Percentiles rank a stretch among this genome's conserved stretches.
These are phyloP conservation scores for Neosilurus hyrtlii DNA, from an alignment of 2,797 vertebrate genomes.

Conservation along the genomic window DNA sequence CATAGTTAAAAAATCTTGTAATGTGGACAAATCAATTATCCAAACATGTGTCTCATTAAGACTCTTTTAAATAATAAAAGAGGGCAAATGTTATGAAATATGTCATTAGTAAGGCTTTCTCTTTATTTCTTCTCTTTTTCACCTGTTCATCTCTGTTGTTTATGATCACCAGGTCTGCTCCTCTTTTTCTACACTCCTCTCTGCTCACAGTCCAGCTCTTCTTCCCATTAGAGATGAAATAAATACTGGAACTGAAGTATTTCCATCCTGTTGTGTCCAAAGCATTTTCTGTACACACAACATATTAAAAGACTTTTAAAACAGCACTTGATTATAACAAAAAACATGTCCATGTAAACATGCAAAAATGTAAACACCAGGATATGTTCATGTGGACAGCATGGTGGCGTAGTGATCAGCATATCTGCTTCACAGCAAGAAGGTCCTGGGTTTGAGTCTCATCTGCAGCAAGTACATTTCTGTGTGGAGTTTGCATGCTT, in stretches of 20 bases:
- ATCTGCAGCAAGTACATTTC: no score
- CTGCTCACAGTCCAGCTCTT: not conserved
- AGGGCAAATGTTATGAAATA: not conserved
- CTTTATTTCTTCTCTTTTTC: not conserved
- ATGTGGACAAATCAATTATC: not conserved
- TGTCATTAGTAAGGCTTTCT: not conserved
- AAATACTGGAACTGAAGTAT: not conserved
- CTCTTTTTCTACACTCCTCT: not conserved
- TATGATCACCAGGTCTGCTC: slow-evolving; percentile 8
- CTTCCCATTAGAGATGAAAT: not conserved
- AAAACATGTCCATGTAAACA: not conserved
- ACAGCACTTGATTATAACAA: not conserved
- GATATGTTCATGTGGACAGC: no score
- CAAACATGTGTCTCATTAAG: not conserved
- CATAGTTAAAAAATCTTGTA: not conserved
- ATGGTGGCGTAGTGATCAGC: no score
- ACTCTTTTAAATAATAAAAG: not conserved
- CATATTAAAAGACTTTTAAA: not conserved
- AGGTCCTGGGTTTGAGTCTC: no score
- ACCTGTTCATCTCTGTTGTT: slow-evolving; percentile 9
- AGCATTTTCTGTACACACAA: not conserved
- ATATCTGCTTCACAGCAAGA: no score
- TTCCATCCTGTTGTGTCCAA: not conserved
- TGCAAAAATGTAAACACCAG: no score
- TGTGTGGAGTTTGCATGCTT: no score